phyloP scores from a whole-genome alignment of 1,140 invertebrate genomes.

The Megalonaias nervosa region DNA sequence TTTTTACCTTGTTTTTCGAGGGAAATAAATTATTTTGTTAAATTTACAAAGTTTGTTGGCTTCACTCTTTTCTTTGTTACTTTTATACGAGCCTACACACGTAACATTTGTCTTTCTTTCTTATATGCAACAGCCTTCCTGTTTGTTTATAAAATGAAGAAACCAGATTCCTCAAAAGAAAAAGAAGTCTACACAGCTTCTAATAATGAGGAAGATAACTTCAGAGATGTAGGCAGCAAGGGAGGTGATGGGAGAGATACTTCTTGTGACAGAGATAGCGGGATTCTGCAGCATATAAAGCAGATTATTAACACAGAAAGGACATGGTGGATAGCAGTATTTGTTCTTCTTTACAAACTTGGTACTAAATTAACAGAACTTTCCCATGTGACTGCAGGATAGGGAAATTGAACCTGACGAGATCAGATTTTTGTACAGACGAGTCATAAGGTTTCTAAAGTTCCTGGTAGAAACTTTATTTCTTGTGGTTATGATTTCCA shows the following conservation, averaged over 20 bases:
- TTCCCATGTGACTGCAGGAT: background rate
- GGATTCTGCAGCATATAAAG: slow-evolving; percentile 47
- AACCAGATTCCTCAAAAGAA: slow-evolving; percentile 6
- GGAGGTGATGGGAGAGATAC: background rate
- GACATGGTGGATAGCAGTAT: slow-evolving; percentile 56
- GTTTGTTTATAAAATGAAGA: slow-evolving; percentile 34
- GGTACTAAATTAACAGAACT: slow-evolving; percentile 34
- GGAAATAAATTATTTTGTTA: too few species aligned
- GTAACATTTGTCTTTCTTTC: slow-evolving; percentile 41
- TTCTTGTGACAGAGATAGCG: slow-evolving; percentile 9
- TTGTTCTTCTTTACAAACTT: slow-evolving; percentile 60
- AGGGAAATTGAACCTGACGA: background rate
- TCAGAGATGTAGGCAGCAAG: slow-evolving; percentile 10
- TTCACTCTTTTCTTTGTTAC: too few species aligned
- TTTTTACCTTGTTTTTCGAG: too few species aligned
- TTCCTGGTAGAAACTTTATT: background rate
- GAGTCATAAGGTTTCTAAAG: background rate
- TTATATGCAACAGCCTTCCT: slow-evolving; percentile 48
- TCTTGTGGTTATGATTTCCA: background rate
- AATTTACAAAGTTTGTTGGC: too few species aligned
- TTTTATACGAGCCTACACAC: too few species aligned
- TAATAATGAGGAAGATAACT: background rate
- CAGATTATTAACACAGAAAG: slow-evolving; percentile 46
- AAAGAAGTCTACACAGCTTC: background rate
- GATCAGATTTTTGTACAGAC: background rate